Evolutionary conservation across 2,797 vertebrate genomes (phyloP), one percentile per base, ranked within the genome.

Genomic region (Pipistrellus nathusii): DNA sequence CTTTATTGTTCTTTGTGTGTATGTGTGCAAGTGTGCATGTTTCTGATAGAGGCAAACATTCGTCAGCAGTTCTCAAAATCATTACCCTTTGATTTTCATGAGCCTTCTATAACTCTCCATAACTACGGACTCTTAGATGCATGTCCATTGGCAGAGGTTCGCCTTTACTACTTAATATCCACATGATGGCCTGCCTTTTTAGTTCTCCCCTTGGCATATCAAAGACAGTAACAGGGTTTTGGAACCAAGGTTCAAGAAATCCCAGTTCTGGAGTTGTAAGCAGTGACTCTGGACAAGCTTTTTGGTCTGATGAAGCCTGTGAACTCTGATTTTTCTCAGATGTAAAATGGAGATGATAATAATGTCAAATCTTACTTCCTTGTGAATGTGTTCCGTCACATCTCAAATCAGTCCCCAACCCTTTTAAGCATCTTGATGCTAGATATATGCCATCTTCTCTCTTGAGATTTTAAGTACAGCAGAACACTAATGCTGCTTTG

Each of bases 401-500:
- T 59, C 41, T 89, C 51, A 94, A 12, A 75, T 76, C 11, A 71
- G 32, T 23, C 12, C 17, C 15, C 68, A 81, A 17, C 8, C 62
- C 10, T 55, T 64, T n/a, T 38, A 71, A 44, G 13, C 27, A 55
- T 57, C 32, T 44, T 68, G 2, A 59, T 73, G 5, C n/a, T 88
- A 59, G 18, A 41, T 20, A 10, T 23, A 30, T 69, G 27, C 62
- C 44, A 59, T 72, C 23, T 8, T 91, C 9, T 71, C 80, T 64
- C 62, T 69, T 44, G 59, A 91, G 21, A 90, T 77, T 13, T 91
- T 27, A 94, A 75, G 85, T 88, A 85, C 6, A 85, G 46, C 93
- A 30, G 53, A 62, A 69, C 12, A 12, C 9, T n/a, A 14, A 27
- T 32, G 3, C 69, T 53, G 0, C 53, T 90, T 48, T 75, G 17